phyloP scores from a whole-genome alignment of 2,113 vertebrate genomes.

The Microtus oregoni region DNA sequence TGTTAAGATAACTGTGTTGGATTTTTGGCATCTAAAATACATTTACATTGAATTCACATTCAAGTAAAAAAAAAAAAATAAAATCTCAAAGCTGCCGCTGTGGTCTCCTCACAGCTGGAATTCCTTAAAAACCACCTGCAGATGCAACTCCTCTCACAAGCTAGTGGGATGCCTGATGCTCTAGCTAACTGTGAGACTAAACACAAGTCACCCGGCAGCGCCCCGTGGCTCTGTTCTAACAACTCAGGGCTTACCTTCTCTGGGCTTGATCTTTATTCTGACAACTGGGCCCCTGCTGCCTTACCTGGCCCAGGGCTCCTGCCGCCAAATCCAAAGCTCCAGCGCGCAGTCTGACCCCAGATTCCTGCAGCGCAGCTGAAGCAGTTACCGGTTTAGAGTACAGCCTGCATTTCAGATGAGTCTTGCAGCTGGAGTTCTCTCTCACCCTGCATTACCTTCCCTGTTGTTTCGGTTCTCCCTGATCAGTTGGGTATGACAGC shows the following conservation, averaged over 20 bases:
- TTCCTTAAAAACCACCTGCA: constrained; percentile 55
- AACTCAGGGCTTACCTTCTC: constrained; percentile 18
- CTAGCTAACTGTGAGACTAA: constrained; percentile 20
- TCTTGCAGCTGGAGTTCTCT: neutral
- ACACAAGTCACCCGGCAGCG: neutral
- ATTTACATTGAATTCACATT: neutral
- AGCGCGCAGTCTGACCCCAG: neutral
- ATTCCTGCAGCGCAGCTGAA: neutral
- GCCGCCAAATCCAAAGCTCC: neutral
- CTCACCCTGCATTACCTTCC: neutral
- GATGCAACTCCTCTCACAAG: neutral
- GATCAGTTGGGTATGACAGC: neutral
- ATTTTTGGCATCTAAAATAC: constrained; percentile 33
- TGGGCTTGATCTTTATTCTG: neutral
- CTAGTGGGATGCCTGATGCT: neutral
- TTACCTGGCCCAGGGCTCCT: neutral
- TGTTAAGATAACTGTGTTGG: neutral
- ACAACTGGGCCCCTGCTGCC: neutral
- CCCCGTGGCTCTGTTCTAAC: constrained; percentile 18
- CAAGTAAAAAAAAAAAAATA: neutral
- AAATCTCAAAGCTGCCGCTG: neutral
- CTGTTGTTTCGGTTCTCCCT: neutral
- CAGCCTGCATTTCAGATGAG: neutral
- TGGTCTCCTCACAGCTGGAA: constrained; percentile 22
- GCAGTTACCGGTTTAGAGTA: neutral